Evolutionary conservation across 1,140 invertebrate species (phyloP).

Genomic region (Drosophila seguyi): DNA sequence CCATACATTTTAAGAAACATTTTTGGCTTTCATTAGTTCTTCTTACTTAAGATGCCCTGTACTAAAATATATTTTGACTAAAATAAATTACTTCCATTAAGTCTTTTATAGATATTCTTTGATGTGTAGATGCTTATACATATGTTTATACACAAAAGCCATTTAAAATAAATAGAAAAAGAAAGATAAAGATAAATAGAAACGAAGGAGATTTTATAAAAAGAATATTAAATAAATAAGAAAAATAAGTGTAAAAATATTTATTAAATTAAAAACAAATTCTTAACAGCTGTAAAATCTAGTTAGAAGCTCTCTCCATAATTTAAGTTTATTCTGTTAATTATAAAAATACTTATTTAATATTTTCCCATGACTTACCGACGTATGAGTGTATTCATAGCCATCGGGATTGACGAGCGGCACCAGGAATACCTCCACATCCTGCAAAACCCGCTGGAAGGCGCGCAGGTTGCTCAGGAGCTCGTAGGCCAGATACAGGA

Average conservation of each 20-base stretch:
- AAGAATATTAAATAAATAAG: no score
- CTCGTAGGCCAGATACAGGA: conserved; percentile 87
- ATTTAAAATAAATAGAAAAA: neutral
- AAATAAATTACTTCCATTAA: conserved; percentile 5
- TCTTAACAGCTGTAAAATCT: neutral
- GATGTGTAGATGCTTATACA: neutral
- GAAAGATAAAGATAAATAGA: neutral
- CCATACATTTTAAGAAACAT: neutral
- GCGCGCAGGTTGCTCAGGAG: conserved; percentile 86
- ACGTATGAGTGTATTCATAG: conserved; percentile 88
- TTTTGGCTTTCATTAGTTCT: neutral
- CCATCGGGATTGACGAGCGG: conserved; percentile 89
- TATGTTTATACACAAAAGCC: neutral
- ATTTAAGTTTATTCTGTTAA: neutral
- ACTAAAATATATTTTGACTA: neutral
- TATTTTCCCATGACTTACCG: conserved; percentile 78
- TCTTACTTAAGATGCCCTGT: neutral
- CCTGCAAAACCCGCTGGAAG: conserved; percentile 68
- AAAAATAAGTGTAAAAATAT: neutral
- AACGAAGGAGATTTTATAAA: neutral
- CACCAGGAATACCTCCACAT: conserved; percentile 89
- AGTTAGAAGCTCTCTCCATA: neutral
- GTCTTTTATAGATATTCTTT: neutral
- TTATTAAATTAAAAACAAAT: neutral
- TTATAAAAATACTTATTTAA: neutral